These are phyloP conservation scores for Hydrolagus affinis DNA, from an alignment of 2,113 vertebrate genomes.

Conservation along the genomic window DNA sequence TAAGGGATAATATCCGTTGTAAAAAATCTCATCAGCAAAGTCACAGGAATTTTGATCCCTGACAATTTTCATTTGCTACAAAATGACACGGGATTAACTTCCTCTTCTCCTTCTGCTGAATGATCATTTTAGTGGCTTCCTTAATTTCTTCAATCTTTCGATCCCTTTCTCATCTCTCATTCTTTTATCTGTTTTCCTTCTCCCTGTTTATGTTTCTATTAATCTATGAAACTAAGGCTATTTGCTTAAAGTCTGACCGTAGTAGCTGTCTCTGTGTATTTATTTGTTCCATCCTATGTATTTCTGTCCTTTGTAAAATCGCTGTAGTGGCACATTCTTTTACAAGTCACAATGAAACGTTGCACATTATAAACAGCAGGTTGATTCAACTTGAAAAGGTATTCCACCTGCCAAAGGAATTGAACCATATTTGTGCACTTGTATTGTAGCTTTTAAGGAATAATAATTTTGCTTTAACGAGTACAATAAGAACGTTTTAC, in stretches of 20 bases:
- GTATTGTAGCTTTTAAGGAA: neutral
- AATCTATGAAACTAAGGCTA: neutral
- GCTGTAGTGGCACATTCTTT: neutral
- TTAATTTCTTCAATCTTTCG: neutral
- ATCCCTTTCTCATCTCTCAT: neutral
- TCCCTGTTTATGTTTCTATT: neutral
- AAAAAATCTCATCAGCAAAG: slow-evolving; percentile 24
- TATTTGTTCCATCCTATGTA: neutral
- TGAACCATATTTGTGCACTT: neutral
- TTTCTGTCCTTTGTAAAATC: neutral
- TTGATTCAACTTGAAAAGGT: neutral
- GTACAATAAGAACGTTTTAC: slow-evolving; percentile 26
- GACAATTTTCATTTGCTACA: slow-evolving; percentile 22
- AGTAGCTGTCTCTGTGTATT: neutral
- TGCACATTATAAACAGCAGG: neutral
- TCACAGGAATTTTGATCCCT: slow-evolving; percentile 24
- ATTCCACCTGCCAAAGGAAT: neutral
- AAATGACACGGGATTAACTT: neutral
- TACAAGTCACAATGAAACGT: neutral
- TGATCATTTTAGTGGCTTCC: neutral
- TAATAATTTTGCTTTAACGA: slow-evolving; percentile 2
- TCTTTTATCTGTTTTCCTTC: neutral
- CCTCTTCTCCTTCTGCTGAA: neutral
- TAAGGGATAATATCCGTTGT: slow-evolving; percentile 35
- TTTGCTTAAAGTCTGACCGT: neutral